Percentiles rank a stretch among this genome's conserved stretches.
These are phyloP conservation scores for Cyrtodaria siliqua DNA, from an alignment of 2,888 invertebrate genomes.

Conservation along the genomic window DNA sequence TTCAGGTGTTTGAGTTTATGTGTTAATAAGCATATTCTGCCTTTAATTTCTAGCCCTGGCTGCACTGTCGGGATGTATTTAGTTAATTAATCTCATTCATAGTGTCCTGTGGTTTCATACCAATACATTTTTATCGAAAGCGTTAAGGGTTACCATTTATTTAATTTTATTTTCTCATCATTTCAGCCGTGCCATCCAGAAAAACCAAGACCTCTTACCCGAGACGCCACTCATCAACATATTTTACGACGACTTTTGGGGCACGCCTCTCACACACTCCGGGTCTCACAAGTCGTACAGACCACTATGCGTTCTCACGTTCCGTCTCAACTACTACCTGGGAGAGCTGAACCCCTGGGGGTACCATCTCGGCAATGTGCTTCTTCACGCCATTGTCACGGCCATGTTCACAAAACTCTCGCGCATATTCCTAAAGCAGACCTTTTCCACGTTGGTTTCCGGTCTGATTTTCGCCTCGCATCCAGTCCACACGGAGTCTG, in stretches of 20 bases:
- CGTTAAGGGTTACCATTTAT: too few species aligned
- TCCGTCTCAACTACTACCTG: conserved; percentile 93
- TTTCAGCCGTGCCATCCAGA: conserved; percentile 96
- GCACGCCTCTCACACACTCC: conserved; percentile 95
- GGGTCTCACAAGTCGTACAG: conserved; percentile 99
- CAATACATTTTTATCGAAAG: too few species aligned
- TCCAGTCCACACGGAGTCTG: conserved; percentile 98
- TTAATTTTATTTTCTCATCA: conserved; percentile 43
- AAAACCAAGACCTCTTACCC: conserved; percentile 96
- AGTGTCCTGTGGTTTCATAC: too few species aligned
- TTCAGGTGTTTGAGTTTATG: too few species aligned
- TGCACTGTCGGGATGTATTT: too few species aligned
- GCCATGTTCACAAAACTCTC: conserved; percentile 93
- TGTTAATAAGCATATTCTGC: too few species aligned
- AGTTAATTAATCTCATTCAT: too few species aligned
- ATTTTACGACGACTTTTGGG: conserved; percentile 98
- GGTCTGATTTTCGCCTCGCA: conserved; percentile 97
- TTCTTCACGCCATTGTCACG: conserved; percentile 94
- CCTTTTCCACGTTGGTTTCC: conserved; percentile 89
- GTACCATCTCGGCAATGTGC: conserved; percentile 94
- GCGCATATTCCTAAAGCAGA: conserved; percentile 84
- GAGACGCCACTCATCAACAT: conserved; percentile 92
- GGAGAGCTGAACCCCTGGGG: conserved; percentile 88
- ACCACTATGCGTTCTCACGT: conserved; percentile 95
- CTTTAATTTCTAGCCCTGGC: too few species aligned